phyloP scores from a whole-genome alignment of 2,888 invertebrate genomes.

The Caenorhabditis sp. region DNA sequence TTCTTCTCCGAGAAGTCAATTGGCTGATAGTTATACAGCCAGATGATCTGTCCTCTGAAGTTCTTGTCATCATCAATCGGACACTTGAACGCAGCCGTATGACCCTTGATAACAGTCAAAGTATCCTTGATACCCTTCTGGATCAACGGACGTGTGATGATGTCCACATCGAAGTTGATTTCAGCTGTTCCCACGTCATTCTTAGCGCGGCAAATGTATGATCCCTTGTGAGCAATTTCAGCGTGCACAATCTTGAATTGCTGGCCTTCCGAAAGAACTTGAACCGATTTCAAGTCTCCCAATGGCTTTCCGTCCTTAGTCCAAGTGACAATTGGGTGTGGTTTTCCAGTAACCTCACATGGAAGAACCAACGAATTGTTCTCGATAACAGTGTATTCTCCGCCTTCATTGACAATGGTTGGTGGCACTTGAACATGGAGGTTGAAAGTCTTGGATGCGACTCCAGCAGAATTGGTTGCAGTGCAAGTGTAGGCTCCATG shows the following conservation, averaged over 20 bases:
- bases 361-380: conserved; percentile 84
- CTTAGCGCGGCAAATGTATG: conserved; percentile 73
- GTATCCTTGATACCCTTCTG: conserved; percentile 78
- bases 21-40: conserved; percentile 70
- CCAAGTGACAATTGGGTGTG: conserved; percentile 84
- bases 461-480: conserved; percentile 86
- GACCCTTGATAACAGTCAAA: conserved; percentile 83
- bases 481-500: conserved; percentile 86
- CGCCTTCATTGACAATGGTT: conserved; percentile 81
- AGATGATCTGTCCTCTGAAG: conserved; percentile 76
- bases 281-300: conserved; percentile 68
- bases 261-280: conserved; percentile 77
- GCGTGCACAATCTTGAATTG: conserved; percentile 80
- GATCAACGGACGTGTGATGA: conserved; percentile 86
- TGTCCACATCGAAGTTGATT: conserved; percentile 85
- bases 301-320: conserved; percentile 75
- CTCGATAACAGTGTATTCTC: conserved; percentile 83
- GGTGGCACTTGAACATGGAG: conserved; percentile 83
- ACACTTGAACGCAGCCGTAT: conserved; percentile 84
- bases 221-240: conserved; percentile 66
- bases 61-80: conserved; percentile 74
- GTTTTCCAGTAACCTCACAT: conserved; percentile 85
- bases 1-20: conserved; percentile 35
- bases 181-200: conserved; percentile 80
- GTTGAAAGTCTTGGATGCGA: conserved; percentile 73